Percentiles rank a stretch among this genome's conserved stretches.
phyloP scores from a whole-genome alignment of 2,888 invertebrate species.

The Zhengitettix transpicula region DNA sequence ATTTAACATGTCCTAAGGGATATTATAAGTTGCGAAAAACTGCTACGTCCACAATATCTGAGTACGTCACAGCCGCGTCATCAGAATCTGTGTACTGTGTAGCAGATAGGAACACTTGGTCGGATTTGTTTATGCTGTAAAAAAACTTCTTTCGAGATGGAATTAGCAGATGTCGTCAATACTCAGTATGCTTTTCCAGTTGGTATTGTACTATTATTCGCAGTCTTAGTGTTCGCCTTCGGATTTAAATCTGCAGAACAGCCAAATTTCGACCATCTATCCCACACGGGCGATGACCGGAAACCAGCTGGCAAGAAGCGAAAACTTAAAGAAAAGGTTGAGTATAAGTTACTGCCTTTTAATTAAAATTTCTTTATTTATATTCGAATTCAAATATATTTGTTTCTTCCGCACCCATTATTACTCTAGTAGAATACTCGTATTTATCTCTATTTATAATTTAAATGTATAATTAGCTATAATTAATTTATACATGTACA shows the following conservation, averaged over 20 bases:
- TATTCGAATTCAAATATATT: too few species aligned
- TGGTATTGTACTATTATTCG: slow-evolving; percentile 48
- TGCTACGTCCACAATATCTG: neutral
- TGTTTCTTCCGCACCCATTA: too few species aligned
- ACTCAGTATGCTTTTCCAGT: slow-evolving; percentile 38
- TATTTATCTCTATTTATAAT: too few species aligned
- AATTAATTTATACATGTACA: too few species aligned
- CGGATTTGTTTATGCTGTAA: neutral
- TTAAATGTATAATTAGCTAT: too few species aligned
- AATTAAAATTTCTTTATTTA: too few species aligned
- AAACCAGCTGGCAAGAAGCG: slow-evolving; percentile 50
- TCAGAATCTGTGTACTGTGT: neutral
- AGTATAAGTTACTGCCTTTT: neutral
- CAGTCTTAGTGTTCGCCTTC: slow-evolving; percentile 57
- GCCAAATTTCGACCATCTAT: slow-evolving; percentile 61
- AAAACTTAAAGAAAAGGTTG: slow-evolving; percentile 21
- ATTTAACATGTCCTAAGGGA: too few species aligned
- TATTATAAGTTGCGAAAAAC: too few species aligned
- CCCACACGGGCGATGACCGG: slow-evolving; percentile 42
- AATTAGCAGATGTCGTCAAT: slow-evolving; percentile 21
- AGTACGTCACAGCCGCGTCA: neutral
- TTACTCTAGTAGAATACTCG: too few species aligned
- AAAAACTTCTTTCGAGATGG: slow-evolving; percentile 15
- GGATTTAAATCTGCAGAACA: slow-evolving; percentile 66
- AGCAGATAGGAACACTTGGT: neutral